A percentile compares a stretch with the other conserved stretches of the same genome.
Evolutionary conservation across 2,888 invertebrate genomes (phyloP).

Genomic region (Lutraria lutraria): DNA sequence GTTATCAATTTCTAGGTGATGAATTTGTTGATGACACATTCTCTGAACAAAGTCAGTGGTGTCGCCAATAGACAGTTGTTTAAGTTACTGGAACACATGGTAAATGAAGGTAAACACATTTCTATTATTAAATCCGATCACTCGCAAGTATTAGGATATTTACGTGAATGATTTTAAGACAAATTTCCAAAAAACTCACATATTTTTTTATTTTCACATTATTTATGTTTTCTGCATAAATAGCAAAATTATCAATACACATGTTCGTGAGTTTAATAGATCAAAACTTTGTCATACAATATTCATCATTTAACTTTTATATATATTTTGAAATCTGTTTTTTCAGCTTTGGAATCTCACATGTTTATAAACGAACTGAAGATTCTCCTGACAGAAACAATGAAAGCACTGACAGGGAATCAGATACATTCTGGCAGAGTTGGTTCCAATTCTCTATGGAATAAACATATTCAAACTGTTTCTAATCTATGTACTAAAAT

Average conservation of each 20-base stretch:
- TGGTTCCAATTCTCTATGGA: constrained; percentile 56
- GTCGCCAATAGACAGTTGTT: constrained; percentile 55
- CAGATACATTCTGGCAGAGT: not conserved
- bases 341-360: constrained; percentile 52
- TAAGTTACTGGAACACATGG: constrained; percentile 55
- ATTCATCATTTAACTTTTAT: too few species aligned
- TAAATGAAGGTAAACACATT: constrained; percentile 47
- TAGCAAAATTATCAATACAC: too few species aligned
- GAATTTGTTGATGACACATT: constrained; percentile 41
- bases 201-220: too few species aligned
- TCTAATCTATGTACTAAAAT: constrained; percentile 57
- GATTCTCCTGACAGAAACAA: constrained; percentile 34
- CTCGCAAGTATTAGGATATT: too few species aligned
- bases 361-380: constrained; percentile 31
- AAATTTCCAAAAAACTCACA: too few species aligned
- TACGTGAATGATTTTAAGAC: too few species aligned
- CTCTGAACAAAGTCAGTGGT: constrained; percentile 52
- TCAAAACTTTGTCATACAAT: too few species aligned
- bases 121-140: too few species aligned
- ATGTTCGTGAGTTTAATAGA: too few species aligned
- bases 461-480: constrained; percentile 59
- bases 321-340: not conserved
- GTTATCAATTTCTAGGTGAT: constrained; percentile 45
- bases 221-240: too few species aligned
- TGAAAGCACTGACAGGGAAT: constrained; percentile 36